Base-by-base conservation (phyloP, 1,140 invertebrate species). In the Eupeodes corollae region DNA sequence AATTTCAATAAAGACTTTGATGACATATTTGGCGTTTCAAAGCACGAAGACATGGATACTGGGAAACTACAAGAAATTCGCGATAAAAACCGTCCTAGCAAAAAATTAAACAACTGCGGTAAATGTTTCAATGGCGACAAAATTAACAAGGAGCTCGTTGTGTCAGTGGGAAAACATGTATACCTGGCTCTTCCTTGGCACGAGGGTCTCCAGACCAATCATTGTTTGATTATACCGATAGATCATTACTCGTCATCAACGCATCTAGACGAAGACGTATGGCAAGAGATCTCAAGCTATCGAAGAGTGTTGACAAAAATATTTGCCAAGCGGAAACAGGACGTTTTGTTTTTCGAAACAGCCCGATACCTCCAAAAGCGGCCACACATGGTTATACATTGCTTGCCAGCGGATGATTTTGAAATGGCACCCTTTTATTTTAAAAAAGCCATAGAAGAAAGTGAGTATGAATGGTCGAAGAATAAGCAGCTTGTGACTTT, bases 401-500 rank as follows among this genome's bases (percentile, higher is more conserved):
- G 92, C 74, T 74, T 98, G 16, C 91, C 95, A 72, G 42, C 48
- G 11, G 40, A 38, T 11, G 42, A 54, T n/a, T 57, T 54, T 6
- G 66, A 68, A 47, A 56, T 97, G 54, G 88, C 89, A 11, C 89
- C 91, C 2, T 94, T 98, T 52, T 98, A 96, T 73, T 98, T 98
- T 61, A 96, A 95, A 79, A 98, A 98, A 82, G 93, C 92, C 1
- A 80, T 98, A 41, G 72, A 89, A 56, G 94, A 98, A 69, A 92
- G 86, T 53, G 94, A 97, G 72, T 79, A 77, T 19, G 92, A 97
- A 73, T 98, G 94, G 93, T 78, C 88, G 12, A 82, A 83, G 52
- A 98, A 98, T 66, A 93, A 92, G 61, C 98, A 98, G 75, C 68
- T 98, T n/a, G 76, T 98, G 1, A 84, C 91, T 50, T 70, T 97